phyloP scores from a whole-genome alignment of 1,140 invertebrate species.

The Dreissena polymorpha region DNA sequence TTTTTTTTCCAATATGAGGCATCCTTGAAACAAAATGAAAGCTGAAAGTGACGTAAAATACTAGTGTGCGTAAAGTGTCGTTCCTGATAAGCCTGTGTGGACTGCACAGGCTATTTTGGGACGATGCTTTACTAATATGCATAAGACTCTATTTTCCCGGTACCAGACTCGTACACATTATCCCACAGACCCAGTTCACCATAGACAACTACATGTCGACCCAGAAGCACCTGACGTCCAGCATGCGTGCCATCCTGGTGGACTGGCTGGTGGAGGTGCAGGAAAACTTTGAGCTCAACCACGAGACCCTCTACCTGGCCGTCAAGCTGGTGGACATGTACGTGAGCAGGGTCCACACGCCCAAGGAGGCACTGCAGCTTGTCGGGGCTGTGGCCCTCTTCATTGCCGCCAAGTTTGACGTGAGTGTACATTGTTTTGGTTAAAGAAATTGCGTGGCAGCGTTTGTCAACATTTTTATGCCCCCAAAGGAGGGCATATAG shows the following conservation, averaged over 20 bases:
- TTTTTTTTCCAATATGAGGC: too few species aligned
- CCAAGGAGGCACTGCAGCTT: constrained; percentile 87
- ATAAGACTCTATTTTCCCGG: too few species aligned
- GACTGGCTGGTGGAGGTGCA: constrained; percentile 99
- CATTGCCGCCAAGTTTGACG: constrained; percentile 98
- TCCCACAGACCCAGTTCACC: constrained; percentile 83
- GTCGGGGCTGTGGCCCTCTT: constrained; percentile 95
- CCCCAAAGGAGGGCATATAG: too few species aligned
- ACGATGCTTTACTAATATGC: too few species aligned
- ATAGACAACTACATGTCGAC: constrained; percentile 89
- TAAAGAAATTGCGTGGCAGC: neutral
- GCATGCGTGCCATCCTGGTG: constrained; percentile 95
- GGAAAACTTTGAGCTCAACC: constrained; percentile 98
- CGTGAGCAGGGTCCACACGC: constrained; percentile 83
- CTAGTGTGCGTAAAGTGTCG: too few species aligned
- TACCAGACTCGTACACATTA: too few species aligned
- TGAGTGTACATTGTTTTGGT: constrained; percentile 79
- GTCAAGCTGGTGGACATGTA: constrained; percentile 97
- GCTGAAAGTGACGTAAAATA: too few species aligned
- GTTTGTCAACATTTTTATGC: neutral
- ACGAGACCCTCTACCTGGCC: constrained; percentile 97
- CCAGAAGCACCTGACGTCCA: constrained; percentile 87
- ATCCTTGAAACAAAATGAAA: neutral
- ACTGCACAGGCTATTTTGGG: too few species aligned
- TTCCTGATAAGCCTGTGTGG: constrained; percentile 7